These are phyloP conservation scores for Panthera tigris DNA, from an alignment of 2,113 vertebrate species.

Conservation along the genomic window DNA sequence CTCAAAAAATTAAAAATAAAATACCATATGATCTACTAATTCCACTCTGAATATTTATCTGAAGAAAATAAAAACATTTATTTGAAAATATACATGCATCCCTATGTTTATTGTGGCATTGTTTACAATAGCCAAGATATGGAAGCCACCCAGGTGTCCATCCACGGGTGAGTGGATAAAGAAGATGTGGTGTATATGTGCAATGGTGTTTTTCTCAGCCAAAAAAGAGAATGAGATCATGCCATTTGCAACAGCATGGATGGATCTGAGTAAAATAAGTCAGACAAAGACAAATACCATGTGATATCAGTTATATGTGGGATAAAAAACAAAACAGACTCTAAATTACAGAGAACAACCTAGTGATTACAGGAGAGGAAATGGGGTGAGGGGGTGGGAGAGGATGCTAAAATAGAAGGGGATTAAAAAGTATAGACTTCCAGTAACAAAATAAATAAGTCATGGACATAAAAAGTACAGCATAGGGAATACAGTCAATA, in stretches of 20 bases:
- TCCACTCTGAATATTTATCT: background rate
- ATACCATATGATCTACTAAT: background rate
- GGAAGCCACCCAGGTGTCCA: background rate
- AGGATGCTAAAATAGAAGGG: background rate
- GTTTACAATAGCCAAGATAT: background rate
- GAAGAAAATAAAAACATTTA: background rate
- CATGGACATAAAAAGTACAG: background rate
- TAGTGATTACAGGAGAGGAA: background rate
- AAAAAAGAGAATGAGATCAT: background rate
- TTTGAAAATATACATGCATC: background rate
- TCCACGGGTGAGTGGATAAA: background rate
- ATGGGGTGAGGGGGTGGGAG: background rate
- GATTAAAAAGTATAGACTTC: background rate
- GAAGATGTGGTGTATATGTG: background rate
- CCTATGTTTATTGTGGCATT: background rate
- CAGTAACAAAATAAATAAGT: background rate
- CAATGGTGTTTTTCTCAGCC: background rate
- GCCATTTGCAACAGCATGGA: background rate
- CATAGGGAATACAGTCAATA: background rate
- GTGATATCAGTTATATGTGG: background rate
- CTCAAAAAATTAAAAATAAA: background rate
- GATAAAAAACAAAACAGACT: background rate
- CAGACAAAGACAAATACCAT: background rate
- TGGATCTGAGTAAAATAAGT: background rate
- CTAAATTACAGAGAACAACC: background rate